Conservation (phyloP, 2,888 invertebrate species). For the Sicus ferrugineus region DNA sequence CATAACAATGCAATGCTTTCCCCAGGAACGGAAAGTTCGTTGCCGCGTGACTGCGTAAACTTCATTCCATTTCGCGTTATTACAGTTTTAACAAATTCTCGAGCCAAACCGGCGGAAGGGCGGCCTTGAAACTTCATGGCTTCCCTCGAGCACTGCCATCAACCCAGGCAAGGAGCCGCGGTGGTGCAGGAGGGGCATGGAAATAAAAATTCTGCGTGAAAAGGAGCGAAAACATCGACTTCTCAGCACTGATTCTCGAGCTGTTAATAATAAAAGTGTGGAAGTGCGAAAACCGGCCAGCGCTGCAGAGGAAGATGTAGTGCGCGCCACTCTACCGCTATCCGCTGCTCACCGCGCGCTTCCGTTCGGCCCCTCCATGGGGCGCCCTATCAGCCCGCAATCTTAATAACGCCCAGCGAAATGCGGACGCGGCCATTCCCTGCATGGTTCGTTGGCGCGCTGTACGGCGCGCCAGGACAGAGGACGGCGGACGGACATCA, state of each 20-base stretch:
- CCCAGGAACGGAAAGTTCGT: background rate
- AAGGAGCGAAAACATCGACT: background rate
- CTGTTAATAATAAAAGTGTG: conserved; percentile 35
- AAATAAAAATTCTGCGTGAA: background rate
- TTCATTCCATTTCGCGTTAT: conserved; percentile 1
- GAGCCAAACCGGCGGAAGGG: background rate
- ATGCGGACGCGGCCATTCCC: background rate
- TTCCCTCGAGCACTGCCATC: conserved; percentile 7
- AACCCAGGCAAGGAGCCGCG: background rate
- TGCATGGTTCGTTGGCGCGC: background rate
- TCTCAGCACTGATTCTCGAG: conserved; percentile 26
- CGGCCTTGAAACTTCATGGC: conserved; percentile 23
- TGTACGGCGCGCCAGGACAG: background rate
- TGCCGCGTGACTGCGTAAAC: background rate
- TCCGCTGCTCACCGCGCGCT: background rate
- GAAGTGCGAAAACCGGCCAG: conserved; percentile 26
- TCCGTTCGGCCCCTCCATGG: background rate
- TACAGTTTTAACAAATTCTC: conserved; percentile 12
- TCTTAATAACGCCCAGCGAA: background rate
- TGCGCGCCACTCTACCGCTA: background rate
- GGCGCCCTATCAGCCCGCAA: background rate
- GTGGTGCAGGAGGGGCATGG: background rate
- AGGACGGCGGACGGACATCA: background rate
- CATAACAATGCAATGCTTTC: too few species aligned
- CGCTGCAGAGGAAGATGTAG: conserved; percentile 14